phyloP scores from a whole-genome alignment of 2,888 invertebrate species.

The Hydrotaea cyrtoneurina region DNA sequence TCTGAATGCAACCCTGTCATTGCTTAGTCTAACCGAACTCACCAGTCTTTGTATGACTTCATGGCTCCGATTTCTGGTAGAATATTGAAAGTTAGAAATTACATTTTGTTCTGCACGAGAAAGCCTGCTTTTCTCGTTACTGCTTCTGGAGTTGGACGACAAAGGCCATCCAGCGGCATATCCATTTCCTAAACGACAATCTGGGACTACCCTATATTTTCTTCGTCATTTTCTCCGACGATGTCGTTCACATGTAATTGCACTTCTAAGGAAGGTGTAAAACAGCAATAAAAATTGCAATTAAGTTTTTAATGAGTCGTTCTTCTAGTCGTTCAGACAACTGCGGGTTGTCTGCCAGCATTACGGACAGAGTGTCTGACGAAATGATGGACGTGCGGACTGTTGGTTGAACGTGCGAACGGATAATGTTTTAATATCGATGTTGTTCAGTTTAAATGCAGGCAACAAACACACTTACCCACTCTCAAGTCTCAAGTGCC shows the following conservation, averaged over 20 bases:
- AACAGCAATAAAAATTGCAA: constrained; percentile 64
- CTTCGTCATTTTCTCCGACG: not conserved
- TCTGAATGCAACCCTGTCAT: too few species aligned
- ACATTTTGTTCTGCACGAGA: too few species aligned
- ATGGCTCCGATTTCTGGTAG: too few species aligned
- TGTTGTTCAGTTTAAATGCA: constrained; percentile 43
- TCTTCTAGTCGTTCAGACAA: not conserved
- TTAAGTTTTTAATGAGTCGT: constrained; percentile 41
- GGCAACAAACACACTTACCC: constrained; percentile 33
- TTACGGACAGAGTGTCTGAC: not conserved
- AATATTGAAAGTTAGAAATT: too few species aligned
- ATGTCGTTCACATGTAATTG: not conserved
- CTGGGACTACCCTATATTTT: not conserved
- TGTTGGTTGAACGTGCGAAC: not conserved
- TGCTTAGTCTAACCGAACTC: too few species aligned
- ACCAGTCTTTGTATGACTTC: too few species aligned
- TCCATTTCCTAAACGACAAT: not conserved
- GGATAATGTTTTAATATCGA: constrained; percentile 17
- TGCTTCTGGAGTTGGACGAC: too few species aligned
- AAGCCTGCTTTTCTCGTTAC: too few species aligned
- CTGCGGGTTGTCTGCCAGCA: constrained; percentile 17
- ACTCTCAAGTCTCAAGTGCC: not conserved
- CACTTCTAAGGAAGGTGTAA: constrained; percentile 66
- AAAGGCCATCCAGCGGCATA: too few species aligned
- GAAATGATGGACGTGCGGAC: not conserved